Percentiles rank a stretch among this genome's conserved stretches.
These are phyloP conservation scores for Pardalotus punctatus DNA, from an alignment of 2,113 vertebrate species.

Conservation along the genomic window DNA sequence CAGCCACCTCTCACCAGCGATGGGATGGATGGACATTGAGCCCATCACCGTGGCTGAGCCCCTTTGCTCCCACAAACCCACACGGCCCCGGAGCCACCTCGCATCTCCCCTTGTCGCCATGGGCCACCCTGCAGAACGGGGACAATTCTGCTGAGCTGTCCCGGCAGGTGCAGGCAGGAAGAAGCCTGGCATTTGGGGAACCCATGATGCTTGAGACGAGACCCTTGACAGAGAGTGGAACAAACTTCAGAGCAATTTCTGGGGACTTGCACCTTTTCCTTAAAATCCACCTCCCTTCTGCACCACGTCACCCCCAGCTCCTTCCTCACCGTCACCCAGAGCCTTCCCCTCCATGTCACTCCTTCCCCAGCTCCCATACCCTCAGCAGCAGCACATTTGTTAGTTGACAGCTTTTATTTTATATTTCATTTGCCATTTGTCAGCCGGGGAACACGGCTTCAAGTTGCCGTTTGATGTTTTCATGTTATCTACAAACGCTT, in stretches of 20 bases:
- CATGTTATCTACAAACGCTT: slow-evolving; percentile 12
- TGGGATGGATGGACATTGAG: background rate
- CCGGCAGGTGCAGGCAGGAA: too few species aligned
- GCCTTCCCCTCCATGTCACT: background rate
- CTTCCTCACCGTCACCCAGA: background rate
- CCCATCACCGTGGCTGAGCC: rapidly evolving
- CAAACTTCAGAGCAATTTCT: background rate
- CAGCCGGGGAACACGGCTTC: background rate
- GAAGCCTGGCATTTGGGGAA: background rate
- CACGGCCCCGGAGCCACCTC: rapidly evolving
- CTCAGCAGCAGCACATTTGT: slow-evolving; percentile 1
- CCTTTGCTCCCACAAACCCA: background rate
- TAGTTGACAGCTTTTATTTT: slow-evolving; percentile 43
- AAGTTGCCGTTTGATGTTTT: slow-evolving; percentile 42
- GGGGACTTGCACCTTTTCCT: background rate
- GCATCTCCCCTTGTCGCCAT: rapidly evolving
- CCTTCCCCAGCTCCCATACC: background rate
- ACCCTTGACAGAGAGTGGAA: too few species aligned
- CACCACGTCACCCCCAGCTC: background rate
- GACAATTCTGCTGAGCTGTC: background rate
- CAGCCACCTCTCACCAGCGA: background rate
- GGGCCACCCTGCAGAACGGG: background rate
- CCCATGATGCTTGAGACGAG: rapidly evolving
- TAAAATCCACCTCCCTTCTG: background rate
- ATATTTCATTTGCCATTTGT: slow-evolving; percentile 57